These are phyloP conservation scores for Limosa lapponica DNA, from an alignment of 2,797 vertebrate genomes.

Conservation along the genomic window DNA sequence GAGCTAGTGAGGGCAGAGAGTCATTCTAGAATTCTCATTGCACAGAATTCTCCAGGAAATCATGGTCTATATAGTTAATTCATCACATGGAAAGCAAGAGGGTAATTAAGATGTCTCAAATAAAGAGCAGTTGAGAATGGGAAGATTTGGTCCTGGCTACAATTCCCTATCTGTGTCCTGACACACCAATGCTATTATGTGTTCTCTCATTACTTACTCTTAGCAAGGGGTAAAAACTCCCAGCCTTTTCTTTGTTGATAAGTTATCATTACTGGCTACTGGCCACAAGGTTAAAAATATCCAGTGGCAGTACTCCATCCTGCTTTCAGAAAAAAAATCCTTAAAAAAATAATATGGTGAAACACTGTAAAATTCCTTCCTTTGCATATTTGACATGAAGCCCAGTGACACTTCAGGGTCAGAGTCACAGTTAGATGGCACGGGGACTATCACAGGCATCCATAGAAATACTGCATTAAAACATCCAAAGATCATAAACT, in stretches of 20 bases:
- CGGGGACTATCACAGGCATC: neutral
- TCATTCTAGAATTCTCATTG: neutral
- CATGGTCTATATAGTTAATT: neutral
- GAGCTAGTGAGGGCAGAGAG: neutral
- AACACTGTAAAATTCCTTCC: neutral
- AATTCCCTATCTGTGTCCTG: neutral
- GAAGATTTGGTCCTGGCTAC: neutral
- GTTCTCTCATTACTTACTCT: neutral
- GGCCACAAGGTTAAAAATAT: neutral
- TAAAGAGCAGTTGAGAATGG: neutral
- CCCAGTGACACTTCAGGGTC: neutral
- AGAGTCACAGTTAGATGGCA: neutral
- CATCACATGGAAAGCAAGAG: neutral
- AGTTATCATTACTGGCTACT: constrained; percentile 30
- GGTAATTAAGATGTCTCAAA: constrained; percentile 27
- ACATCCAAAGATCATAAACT: neutral
- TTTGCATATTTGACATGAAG: neutral
- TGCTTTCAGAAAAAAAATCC: neutral
- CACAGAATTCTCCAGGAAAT: neutral
- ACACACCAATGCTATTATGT: neutral
- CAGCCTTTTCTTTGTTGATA: neutral
- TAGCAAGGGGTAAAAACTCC: constrained; percentile 2
- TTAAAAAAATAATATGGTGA: neutral
- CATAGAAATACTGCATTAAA: neutral
- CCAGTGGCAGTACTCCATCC: neutral